Base-by-base conservation (phyloP, 2,113 vertebrate species). In the Ochotona princeps region DNA sequence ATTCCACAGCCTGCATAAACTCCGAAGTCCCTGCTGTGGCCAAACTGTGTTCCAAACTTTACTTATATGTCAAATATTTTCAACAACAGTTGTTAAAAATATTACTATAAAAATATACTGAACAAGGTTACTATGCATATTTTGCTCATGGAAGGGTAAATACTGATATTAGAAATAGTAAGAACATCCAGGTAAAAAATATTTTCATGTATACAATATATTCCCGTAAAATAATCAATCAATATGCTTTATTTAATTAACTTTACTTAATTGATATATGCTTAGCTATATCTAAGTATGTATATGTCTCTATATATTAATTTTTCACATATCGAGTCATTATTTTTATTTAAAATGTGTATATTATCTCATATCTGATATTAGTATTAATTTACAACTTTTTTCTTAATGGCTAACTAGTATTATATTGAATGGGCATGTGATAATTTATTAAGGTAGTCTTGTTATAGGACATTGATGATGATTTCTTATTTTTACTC, bases 111-210 rank as follows among this genome's bases (percentile, higher is more conserved):
- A 72, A 83, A 35, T 47, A 67, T 2, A 32, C 0, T 57, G 14
- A 30, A 14, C 2, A 23, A 35, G 11, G 35, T 51, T 67, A 81
- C 10, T 30, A 26, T 70, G 83, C 7, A 20, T 60, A 17, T 25
- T 20, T 38, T 8, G 23, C 7, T 60, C 18, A 44, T 35, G 35
- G 2, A 66, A 67, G 8, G 2, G 18, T 72, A 49, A 38, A 65
- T 89, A 30, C 23, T 93, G 15, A 80, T 70, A 89, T 92, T 80
- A 86, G 69, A 92, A 95, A 87, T 4, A 57, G 69, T 78, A 18
- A 54, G 21, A 95, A 63, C 6, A 35, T 79, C 2, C 26, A 88
- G 5, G 60, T 75, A 57, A 28, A 65, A 89, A 17, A 35, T 32
- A 83, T 61, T 83, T 60, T 60, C 14, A 86, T 82, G 72, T 49